Evolutionary conservation across 2,113 vertebrate species (phyloP).

Genomic region (Rynchops niger): DNA sequence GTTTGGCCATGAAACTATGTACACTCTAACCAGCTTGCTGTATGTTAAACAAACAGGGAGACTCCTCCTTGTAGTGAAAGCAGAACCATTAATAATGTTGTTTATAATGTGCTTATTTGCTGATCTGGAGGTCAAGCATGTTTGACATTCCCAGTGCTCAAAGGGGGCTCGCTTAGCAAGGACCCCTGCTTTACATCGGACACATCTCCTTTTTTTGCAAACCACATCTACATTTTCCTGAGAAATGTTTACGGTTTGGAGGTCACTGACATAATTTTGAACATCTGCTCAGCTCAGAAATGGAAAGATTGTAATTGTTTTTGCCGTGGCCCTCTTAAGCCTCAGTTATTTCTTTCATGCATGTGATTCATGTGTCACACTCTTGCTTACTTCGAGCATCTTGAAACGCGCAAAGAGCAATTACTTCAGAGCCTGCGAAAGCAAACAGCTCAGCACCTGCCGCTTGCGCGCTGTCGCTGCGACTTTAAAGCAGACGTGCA

Average conservation of each 20-base stretch:
- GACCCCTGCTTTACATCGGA: conserved; percentile 33
- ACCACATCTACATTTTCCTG: conserved; percentile 34
- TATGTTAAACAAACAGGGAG: conserved; percentile 60
- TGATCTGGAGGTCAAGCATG: conserved; percentile 71
- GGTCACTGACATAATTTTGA: conserved; percentile 58
- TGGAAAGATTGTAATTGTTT: conserved; percentile 34
- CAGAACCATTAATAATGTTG: conserved; percentile 54
- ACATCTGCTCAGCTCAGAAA: conserved; percentile 60
- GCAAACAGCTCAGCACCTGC: conserved; percentile 28
- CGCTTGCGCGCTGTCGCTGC: accelerated
- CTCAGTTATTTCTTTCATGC: not conserved
- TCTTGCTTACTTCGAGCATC: conserved; percentile 17
- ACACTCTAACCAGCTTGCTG: not conserved
- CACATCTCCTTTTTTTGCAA: not conserved
- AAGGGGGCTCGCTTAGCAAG: conserved; percentile 11
- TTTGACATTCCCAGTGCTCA: conserved; percentile 64
- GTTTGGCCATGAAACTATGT: conserved; percentile 11
- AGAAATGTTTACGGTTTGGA: conserved; percentile 65
- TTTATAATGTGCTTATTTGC: conserved; percentile 71
- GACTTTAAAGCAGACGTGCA: not conserved
- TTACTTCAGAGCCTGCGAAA: not conserved
- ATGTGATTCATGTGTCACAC: not conserved
- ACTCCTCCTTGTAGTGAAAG: conserved; percentile 32
- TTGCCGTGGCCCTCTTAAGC: conserved; percentile 9
- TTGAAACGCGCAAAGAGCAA: not conserved